phyloP scores from a whole-genome alignment of 1,140 invertebrate genomes.

The Drosophila obscura region DNA sequence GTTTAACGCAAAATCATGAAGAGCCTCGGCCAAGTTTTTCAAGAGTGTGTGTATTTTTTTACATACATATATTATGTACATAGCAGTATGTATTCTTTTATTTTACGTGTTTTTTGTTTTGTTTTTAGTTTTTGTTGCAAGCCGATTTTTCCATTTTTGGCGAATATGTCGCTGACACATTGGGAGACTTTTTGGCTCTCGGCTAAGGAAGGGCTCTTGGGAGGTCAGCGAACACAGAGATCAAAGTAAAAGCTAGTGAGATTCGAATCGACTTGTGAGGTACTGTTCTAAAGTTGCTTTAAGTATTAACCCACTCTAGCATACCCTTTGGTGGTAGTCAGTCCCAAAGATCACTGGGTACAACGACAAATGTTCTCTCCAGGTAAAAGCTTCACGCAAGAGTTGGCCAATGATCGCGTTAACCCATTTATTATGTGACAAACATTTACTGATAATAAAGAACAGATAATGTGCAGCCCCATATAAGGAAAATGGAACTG shows the following conservation, averaged over 20 bases:
- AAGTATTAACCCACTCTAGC: too few species aligned
- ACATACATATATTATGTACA: conserved; percentile 18
- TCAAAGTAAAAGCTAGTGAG: too few species aligned
- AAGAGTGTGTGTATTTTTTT: not conserved
- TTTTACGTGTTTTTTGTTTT: conserved; percentile 5
- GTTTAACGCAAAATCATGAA: conserved; percentile 58
- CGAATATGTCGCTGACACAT: conserved; percentile 7
- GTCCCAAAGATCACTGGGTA: too few species aligned
- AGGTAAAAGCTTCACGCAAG: too few species aligned
- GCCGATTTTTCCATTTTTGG: conserved; percentile 21
- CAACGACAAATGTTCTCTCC: too few species aligned
- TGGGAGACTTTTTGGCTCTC: conserved; percentile 13
- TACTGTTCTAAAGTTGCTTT: too few species aligned
- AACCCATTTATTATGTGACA: conserved; percentile 29
- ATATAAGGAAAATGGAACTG: not conserved
- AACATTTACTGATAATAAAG: conserved; percentile 24
- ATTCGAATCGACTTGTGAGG: too few species aligned
- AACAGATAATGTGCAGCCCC: conserved; percentile 1
- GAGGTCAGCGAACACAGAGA: not conserved
- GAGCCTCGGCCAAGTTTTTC: conserved; percentile 30
- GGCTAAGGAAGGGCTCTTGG: not conserved
- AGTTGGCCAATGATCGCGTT: not conserved
- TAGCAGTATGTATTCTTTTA: not conserved
- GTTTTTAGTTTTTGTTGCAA: conserved; percentile 18
- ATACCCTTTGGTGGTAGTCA: too few species aligned